These are phyloP conservation scores for Cryptus viduatorius DNA, from an alignment of 2,888 invertebrate genomes.

Conservation along the genomic window DNA sequence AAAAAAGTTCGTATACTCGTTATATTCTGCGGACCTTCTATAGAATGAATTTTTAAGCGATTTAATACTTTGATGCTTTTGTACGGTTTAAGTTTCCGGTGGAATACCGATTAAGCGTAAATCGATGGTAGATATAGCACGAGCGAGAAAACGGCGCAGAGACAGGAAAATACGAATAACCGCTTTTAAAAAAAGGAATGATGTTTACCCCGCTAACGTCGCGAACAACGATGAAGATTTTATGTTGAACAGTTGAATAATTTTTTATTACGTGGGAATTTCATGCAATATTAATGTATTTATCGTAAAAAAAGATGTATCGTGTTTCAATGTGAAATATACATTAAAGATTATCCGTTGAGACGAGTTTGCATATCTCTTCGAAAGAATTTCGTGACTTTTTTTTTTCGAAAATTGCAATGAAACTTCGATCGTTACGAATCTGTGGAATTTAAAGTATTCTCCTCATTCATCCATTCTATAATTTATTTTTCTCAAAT, in stretches of 20 bases:
- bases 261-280: background rate
- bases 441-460: no score
- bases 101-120: constrained; percentile 1
- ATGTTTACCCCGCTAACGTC: background rate
- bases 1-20: constrained; percentile 28
- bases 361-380: no score
- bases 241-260: background rate
- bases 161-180: background rate
- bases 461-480: no score
- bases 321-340: no score
- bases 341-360: no score
- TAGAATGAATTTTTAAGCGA: background rate
- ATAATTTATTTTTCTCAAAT: no score
- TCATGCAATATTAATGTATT: background rate
- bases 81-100: background rate
- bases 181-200: background rate
- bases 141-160: constrained; percentile 30
- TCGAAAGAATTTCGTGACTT: no score
- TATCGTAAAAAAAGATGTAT: no score
- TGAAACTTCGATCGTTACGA: no score
- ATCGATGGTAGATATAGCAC: constrained; percentile 13
- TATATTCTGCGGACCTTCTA: background rate
- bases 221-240: background rate
- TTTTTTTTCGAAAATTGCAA: no score
- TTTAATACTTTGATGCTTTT: background rate